Percentiles rank a stretch among this genome's conserved stretches.
Conservation (phyloP, 2,113 vertebrate genomes). For the Cyanoderma ruficeps region DNA sequence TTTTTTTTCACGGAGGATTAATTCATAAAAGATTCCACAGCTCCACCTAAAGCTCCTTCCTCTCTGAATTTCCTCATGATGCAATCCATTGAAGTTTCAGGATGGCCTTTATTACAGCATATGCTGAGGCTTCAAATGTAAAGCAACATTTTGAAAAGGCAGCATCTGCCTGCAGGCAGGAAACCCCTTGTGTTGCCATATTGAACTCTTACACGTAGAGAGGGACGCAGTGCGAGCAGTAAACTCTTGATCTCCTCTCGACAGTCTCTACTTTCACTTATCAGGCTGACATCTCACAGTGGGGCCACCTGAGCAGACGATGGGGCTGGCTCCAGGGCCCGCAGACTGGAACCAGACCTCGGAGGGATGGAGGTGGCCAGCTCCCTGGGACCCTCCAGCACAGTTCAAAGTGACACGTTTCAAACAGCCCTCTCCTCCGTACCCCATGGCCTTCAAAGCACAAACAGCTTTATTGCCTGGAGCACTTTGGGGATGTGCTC, state of each 20-base stretch:
- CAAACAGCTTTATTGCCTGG: slow-evolving; percentile 53
- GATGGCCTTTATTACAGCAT: slow-evolving; percentile 52
- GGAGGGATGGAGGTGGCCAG: slow-evolving; percentile 56
- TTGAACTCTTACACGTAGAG: slow-evolving; percentile 41
- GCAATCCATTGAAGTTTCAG: slow-evolving; percentile 46
- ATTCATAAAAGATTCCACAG: slow-evolving; percentile 21
- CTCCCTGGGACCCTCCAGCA: slow-evolving; percentile 72
- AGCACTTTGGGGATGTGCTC: background rate
- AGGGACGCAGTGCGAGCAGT: slow-evolving; percentile 35
- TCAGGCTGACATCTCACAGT: slow-evolving; percentile 89
- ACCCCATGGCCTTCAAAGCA: slow-evolving; percentile 76
- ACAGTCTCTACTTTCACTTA: slow-evolving; percentile 83
- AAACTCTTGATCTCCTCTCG: slow-evolving; percentile 67
- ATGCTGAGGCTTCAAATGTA: slow-evolving; percentile 36
- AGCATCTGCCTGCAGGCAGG: slow-evolving; percentile 56
- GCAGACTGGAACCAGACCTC: slow-evolving; percentile 76
- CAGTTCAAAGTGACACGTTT: slow-evolving; percentile 81
- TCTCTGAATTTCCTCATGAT: slow-evolving; percentile 27
- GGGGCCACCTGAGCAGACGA: slow-evolving; percentile 82
- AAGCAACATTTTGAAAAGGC: slow-evolving; percentile 26
- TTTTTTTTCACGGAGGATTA: background rate
- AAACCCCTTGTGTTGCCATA: slow-evolving; percentile 50
- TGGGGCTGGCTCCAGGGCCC: slow-evolving; percentile 81
- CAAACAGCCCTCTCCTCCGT: slow-evolving; percentile 51
- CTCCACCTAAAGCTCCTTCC: slow-evolving; percentile 52